Evolutionary conservation across 2,888 invertebrate genomes (phyloP), one percentile per base, ranked within the genome.

Genomic region (Dimorphilus gyrociliatus): DNA sequence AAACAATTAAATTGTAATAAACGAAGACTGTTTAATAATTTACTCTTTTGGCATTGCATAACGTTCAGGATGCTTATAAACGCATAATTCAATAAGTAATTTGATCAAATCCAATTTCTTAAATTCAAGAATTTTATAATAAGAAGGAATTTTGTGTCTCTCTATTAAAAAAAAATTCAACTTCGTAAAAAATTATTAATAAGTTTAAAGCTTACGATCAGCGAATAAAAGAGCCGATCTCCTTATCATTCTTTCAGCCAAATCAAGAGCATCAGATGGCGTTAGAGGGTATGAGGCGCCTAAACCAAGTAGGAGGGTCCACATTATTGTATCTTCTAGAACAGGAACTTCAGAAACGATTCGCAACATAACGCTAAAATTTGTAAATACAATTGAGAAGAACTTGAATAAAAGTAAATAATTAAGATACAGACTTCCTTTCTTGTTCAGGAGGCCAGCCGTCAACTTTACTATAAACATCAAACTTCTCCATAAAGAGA

Each of bases 31-130:
- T 14, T 27, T 16, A 10, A 7, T 10, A 21, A 66, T 69, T 56
- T 67, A 82, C 67, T 80, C 82, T 10, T 72, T 60, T 0, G 92
- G 90, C 35, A 90, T 67, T 3, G 75, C 74, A 46, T 88, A 85
- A 52, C 84, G 85, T 47, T 88, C 88, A 0, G 88, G 88, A 54
- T 86, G 81, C 51, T 78, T 78, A 64, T 90, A 92, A 44, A 80
- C 76, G 48, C 81, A 79, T 49, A 88, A 71, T 58, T 81, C 81
- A 60, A 92, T 81, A 44, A 90, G 71, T 37, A 84, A 75, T 51
- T 88, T 85, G 7, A 86, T 75, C 13, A 90, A 72, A 49, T 88
- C 82, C 32, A 60, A 36, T 27, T 54, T 52, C 25, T 62, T 56
- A 25, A 66, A 50, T 24, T 51, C 50, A 21, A 64, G 42, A 8